These are phyloP conservation scores for Balaeniceps rex DNA, from an alignment of 2,113 vertebrate genomes.

Conservation along the genomic window DNA sequence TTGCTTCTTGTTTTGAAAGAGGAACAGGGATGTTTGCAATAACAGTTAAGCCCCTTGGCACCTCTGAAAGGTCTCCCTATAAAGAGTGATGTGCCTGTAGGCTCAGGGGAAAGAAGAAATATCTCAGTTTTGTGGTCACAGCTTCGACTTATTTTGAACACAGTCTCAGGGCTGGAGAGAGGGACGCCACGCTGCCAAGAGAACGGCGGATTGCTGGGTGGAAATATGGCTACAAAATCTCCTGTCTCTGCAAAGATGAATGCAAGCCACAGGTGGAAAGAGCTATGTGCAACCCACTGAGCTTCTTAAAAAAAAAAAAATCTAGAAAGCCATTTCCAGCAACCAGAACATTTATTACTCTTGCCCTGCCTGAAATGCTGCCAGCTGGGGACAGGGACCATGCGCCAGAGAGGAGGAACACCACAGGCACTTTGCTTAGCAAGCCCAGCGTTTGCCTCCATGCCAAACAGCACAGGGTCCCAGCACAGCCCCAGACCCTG, in stretches of 20 bases:
- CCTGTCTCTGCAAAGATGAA: not conserved
- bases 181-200: not conserved
- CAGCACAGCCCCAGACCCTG: not conserved
- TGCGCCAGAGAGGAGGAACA: fast-evolving
- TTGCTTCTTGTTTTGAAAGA: not conserved
- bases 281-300: not conserved
- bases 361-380: not conserved
- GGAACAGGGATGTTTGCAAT: not conserved
- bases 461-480: fast-evolving
- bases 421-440: not conserved
- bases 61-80: not conserved
- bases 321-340: not conserved
- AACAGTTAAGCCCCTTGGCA: not conserved
- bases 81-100: not conserved
- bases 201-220: fast-evolving
- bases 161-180: not conserved
- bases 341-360: not conserved
- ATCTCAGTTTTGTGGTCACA: not conserved
- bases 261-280: not conserved
- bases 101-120: not conserved
- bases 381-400: not conserved
- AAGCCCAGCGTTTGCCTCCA: not conserved
- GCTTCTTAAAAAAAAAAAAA: not conserved
- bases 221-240: not conserved
- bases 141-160: not conserved